Percentiles rank a stretch among this genome's conserved stretches.
Conservation (phyloP, 2,797 vertebrate species). For the Amblyopsis hoosieri region DNA sequence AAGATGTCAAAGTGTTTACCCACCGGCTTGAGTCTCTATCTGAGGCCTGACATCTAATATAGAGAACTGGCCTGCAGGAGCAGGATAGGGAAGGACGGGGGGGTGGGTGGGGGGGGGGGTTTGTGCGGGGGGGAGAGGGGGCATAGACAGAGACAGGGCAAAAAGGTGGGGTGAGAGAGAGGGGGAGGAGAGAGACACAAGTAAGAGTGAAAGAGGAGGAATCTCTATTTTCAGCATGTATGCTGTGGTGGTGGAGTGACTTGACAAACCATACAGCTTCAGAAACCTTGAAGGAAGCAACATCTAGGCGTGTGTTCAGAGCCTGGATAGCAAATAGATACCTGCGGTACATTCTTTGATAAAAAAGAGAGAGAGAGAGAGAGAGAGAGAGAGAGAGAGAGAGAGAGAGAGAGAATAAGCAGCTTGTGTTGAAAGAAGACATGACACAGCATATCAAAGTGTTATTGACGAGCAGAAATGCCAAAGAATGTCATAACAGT, state of each 20-base stretch:
- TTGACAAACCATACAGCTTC: background rate
- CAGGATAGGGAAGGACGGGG: constrained; percentile 16
- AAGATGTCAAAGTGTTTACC: constrained; percentile 82
- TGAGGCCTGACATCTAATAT: constrained; percentile 82
- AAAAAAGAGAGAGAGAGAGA: background rate
- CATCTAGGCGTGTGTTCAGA: too few relatives aligned
- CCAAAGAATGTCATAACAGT: background rate
- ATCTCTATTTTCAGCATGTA: too few relatives aligned
- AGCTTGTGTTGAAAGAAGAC: constrained; percentile 21
- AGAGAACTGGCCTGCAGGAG: constrained; percentile 75
- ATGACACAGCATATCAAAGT: background rate
- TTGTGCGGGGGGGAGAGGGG: background rate
- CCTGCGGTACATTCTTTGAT: background rate
- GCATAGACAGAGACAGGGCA: background rate
- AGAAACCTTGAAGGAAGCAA: background rate
- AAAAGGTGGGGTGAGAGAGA: background rate
- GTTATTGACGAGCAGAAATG: constrained; percentile 9
- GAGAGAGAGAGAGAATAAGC: background rate
- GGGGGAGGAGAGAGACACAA: background rate
- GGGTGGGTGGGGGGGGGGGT: constrained; percentile 6
- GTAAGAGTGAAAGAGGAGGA: background rate
- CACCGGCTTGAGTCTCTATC: constrained; percentile 79
- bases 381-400: background rate
- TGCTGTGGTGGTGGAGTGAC: too few relatives aligned
- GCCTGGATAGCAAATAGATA: background rate